Percentiles rank a stretch among this genome's conserved stretches.
Conservation (phyloP, 1,140 invertebrate genomes). For the Tetranychus cinnabarinus region DNA sequence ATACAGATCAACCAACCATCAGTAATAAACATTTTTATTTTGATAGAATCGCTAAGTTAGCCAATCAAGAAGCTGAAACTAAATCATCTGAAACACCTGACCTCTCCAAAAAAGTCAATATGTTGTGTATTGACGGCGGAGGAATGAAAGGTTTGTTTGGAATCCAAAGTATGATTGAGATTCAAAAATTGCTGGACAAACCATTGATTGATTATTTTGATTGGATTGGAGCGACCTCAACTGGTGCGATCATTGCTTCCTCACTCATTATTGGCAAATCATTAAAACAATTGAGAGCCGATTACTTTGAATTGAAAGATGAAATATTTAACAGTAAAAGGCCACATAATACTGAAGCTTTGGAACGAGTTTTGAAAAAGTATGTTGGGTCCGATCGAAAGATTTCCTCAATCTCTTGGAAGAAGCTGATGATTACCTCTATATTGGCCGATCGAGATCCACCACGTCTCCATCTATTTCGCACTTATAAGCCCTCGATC, state of each 20-base stretch:
- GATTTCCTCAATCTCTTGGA: constrained; percentile 49
- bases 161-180: constrained; percentile 56
- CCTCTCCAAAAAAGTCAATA: not conserved
- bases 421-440: constrained; percentile 62
- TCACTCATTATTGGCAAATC: constrained; percentile 28
- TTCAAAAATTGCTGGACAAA: constrained; percentile 39
- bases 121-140: constrained; percentile 35
- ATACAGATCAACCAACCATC: not conserved
- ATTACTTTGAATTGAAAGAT: constrained; percentile 83
- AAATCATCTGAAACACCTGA: too few relatives aligned
- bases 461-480: constrained; percentile 73
- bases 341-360: constrained; percentile 57
- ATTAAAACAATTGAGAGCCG: constrained; percentile 31
- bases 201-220: constrained; percentile 70
- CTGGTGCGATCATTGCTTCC: constrained; percentile 75
- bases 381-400: constrained; percentile 54
- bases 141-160: constrained; percentile 74
- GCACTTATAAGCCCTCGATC: constrained; percentile 29
- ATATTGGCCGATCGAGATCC: constrained; percentile 74
- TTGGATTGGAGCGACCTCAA: constrained; percentile 91
- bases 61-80: not conserved
- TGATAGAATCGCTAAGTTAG: too few relatives aligned
- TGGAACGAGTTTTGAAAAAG: constrained; percentile 67
- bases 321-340: constrained; percentile 52
- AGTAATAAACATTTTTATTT: too few relatives aligned